phyloP scores from a whole-genome alignment of 2,888 invertebrate genomes.

The Diabrotica balteata region DNA sequence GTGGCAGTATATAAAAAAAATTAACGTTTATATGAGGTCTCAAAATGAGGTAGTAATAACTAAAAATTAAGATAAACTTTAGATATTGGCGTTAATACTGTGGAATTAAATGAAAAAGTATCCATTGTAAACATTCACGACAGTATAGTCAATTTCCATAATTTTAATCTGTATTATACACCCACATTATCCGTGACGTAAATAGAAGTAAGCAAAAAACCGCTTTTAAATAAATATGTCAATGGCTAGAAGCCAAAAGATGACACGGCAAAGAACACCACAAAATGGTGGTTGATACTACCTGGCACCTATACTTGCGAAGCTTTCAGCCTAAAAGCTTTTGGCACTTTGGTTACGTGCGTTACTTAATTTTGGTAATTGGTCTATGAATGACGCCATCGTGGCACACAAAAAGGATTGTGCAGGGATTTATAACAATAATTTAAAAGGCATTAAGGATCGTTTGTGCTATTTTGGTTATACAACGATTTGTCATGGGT shows the following conservation, averaged over 20 bases:
- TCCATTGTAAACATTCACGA: no score
- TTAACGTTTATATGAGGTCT: no score
- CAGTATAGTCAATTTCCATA: background rate
- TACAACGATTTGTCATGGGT: background rate
- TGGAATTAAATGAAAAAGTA: no score
- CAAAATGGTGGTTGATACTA: slow-evolving; percentile 53
- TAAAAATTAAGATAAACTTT: no score
- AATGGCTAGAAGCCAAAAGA: slow-evolving; percentile 38
- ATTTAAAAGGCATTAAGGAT: slow-evolving; percentile 48
- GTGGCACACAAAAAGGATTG: slow-evolving; percentile 17
- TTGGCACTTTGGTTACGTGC: slow-evolving; percentile 50
- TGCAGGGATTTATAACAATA: slow-evolving; percentile 41
- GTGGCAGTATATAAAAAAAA: no score
- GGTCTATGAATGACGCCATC: slow-evolving; percentile 31
- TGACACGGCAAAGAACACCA: slow-evolving; percentile 41
- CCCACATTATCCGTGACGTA: background rate
- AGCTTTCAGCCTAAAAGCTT: slow-evolving; percentile 58
- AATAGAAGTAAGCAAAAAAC: background rate
- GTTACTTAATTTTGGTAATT: slow-evolving; percentile 44
- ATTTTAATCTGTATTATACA: background rate
- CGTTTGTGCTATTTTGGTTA: slow-evolving; percentile 10
- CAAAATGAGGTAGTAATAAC: no score
- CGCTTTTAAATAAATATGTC: slow-evolving; percentile 38
- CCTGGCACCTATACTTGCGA: slow-evolving; percentile 51
- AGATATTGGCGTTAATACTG: no score